phyloP scores from a whole-genome alignment of 2,888 invertebrate genomes.

The Ischnura elegans region DNA sequence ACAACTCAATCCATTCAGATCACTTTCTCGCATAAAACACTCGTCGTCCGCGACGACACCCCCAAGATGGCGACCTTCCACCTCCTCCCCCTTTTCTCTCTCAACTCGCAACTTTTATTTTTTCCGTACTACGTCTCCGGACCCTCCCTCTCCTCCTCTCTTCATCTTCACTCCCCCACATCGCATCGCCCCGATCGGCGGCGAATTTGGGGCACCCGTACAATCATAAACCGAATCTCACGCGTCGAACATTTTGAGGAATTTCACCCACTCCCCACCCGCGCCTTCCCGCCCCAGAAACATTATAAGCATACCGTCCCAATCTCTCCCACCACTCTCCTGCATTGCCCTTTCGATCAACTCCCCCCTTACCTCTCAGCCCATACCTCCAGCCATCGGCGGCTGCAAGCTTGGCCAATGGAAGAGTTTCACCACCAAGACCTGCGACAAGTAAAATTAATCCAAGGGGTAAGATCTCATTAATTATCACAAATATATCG shows the following conservation, averaged over 20 bases:
- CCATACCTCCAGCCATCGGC: not conserved
- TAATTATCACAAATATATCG: too few relatives aligned
- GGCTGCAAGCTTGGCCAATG: too few relatives aligned
- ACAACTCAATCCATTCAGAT: not conserved
- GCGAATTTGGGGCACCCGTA: constrained; percentile 20
- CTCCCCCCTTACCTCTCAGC: not conserved
- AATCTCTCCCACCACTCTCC: not conserved
- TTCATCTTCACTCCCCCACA: not conserved
- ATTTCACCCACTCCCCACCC: not conserved
- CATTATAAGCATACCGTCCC: not conserved
- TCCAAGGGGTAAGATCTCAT: too few relatives aligned
- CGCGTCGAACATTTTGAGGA: constrained; percentile 30
- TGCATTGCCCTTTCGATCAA: not conserved
- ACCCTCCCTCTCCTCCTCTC: not conserved
- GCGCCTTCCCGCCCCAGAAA: not conserved
- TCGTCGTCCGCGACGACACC: not conserved
- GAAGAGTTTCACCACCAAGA: too few relatives aligned
- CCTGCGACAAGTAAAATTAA: too few relatives aligned
- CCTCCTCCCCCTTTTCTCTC: not conserved
- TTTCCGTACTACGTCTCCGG: not conserved
- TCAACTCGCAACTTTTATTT: not conserved
- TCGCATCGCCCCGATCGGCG: not conserved
- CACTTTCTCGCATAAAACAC: not conserved
- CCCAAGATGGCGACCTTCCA: not conserved
- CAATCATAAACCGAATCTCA: constrained; percentile 35